phyloP scores from a whole-genome alignment of 2,888 invertebrate species.

The Stenichneumon culpator region DNA sequence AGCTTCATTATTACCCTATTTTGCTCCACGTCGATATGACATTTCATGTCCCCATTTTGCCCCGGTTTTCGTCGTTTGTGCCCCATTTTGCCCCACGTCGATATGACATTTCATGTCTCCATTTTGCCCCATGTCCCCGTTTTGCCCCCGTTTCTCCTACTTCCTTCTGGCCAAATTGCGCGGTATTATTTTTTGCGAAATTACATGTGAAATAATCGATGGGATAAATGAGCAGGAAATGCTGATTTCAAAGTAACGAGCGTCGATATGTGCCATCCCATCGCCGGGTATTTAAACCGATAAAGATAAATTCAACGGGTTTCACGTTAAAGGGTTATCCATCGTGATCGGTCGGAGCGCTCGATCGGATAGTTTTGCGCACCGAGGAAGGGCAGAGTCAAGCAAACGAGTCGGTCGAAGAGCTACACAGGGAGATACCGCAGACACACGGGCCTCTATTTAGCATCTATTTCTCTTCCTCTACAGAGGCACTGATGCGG shows the following conservation, averaged over 20 bases:
- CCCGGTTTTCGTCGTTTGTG: too few relatives aligned
- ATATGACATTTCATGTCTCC: too few relatives aligned
- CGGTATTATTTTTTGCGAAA: background rate
- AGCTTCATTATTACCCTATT: too few relatives aligned
- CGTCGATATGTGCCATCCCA: background rate
- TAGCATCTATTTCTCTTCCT: slow-evolving; percentile 39
- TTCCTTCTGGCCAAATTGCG: background rate
- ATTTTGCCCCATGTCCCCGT: too few relatives aligned
- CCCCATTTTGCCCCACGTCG: too few relatives aligned
- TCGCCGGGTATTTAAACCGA: background rate
- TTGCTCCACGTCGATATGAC: too few relatives aligned
- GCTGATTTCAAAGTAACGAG: background rate
- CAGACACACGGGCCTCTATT: slow-evolving; percentile 6
- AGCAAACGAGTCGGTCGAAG: background rate
- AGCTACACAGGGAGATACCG: background rate
- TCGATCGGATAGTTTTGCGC: slow-evolving; percentile 5
- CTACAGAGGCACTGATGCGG: background rate
- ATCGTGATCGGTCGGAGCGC: slow-evolving; percentile 26
- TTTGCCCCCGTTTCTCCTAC: too few relatives aligned
- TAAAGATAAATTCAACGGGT: background rate
- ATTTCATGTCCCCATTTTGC: too few relatives aligned
- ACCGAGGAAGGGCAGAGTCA: background rate
- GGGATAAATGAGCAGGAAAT: background rate
- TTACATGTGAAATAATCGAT: background rate
- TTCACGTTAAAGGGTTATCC: background rate